Evolutionary conservation across 1,140 invertebrate species (phyloP), one percentile per base, ranked within the genome.

Genomic region (Hermetia illucens): DNA sequence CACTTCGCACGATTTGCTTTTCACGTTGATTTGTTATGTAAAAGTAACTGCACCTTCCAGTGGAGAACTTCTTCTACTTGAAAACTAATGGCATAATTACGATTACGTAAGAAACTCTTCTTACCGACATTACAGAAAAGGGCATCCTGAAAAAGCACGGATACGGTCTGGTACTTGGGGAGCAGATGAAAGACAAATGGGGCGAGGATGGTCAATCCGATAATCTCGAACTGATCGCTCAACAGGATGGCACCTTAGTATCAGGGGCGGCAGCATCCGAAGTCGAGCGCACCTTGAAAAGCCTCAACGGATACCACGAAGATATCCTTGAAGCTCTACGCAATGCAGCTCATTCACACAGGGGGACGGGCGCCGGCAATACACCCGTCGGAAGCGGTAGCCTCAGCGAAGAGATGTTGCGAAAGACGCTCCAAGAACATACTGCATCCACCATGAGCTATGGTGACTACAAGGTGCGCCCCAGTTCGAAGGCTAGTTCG

Each of bases 241-340:
- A 79, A 50, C 75, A 74, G 16, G 77, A 82, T 48, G 75, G 76
- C 44, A 69, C 64, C 36, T 62, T 75, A 49, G 59, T 63, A 5
- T 60, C 64, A 61, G 60, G 65, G 58, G 62, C 65, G 53, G 66
- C 73, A 5, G 71, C 77, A 27, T 73, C 75, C 2, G 77, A 89
- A 49, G 82, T 91, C 47, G 83, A 91, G 52, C 62, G 80, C 25
- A 86, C 76, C 2, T 63, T 91, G 8, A 86, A 88, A 63, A 86
- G 75, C 34, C 63, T 93, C 5, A 90, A 91, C 63, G 88, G 87
- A 3, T 94, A 93, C 58, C 88, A 91, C 51, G 88, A 91, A 48
- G 84, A 90, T 48, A 84, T 94, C 46, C 67, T 94, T 32, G 84
- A 89, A 53, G 86, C 85, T 8, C 54, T 94, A 45, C 74, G 84